Conservation (phyloP, 2,797 vertebrate genomes). For the Gymnothorax javanicus region DNA sequence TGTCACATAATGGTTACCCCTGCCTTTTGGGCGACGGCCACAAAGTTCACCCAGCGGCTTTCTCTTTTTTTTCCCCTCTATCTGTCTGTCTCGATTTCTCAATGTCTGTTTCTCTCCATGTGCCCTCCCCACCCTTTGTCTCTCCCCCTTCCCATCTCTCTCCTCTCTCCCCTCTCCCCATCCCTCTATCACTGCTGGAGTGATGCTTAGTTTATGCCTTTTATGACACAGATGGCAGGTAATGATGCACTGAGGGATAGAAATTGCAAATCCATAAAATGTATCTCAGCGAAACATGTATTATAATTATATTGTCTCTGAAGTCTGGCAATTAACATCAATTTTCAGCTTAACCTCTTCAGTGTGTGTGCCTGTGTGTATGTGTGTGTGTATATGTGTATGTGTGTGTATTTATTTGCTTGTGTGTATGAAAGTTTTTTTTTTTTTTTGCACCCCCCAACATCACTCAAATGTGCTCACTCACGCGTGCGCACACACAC, state of each 20-base stretch:
- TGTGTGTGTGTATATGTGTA: neutral
- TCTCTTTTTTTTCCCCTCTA: neutral
- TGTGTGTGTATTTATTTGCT: neutral
- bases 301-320: slow-evolving; percentile 19
- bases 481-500: too few species aligned
- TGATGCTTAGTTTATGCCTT: neutral
- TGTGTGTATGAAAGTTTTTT: neutral
- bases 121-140: neutral
- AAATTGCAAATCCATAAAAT: slow-evolving; percentile 26
- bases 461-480: neutral
- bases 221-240: slow-evolving; percentile 24
- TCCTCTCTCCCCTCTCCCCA: neutral
- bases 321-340: slow-evolving; percentile 23
- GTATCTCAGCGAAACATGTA: slow-evolving; percentile 18
- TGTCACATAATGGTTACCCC: neutral
- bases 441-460: too few species aligned
- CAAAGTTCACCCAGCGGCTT: neutral
- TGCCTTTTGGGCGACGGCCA: neutral
- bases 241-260: slow-evolving; percentile 17
- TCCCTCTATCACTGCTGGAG: neutral
- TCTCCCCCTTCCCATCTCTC: neutral
- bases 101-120: neutral
- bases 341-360: neutral
- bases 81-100: neutral
- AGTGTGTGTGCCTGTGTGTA: too few species aligned